Evolutionary conservation across 2,113 vertebrate genomes (phyloP), one percentile per base, ranked within the genome.

Genomic region (Chionis minor): DNA sequence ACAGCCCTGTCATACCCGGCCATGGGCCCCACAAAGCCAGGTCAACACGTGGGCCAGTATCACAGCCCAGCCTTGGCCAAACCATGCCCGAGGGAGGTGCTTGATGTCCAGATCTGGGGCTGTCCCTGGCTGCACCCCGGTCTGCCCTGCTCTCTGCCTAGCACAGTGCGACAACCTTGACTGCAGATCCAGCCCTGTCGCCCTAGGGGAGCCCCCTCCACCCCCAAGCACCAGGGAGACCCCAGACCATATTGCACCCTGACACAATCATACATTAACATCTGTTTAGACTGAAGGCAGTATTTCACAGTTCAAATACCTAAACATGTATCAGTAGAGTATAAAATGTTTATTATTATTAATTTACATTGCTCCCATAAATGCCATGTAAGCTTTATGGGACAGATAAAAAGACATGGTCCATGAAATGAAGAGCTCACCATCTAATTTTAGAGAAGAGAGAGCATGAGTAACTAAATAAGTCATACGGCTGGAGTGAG

Each of bases 371-470:
- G 58, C 73, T 91, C 40, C 56, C 32, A 95, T 92, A 94, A 95
- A 91, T 95, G 86, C 14, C 92, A 79, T 59, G 71, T 83, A 96
- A 91, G 66, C 13, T 95, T 96, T 97, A 95, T 85, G 90, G 62
- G 55, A 94, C n/a, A 95, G 54, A 91, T 92, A 92, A 97, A 97
- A 97, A 85, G 45, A 82, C 81, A 91, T 87, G 74, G 55, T 62
- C 86, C 92, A 87, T 94, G 94, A 97, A 97, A 95, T 95, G 49
- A 94, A 94, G 86, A 96, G 27, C 62, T 96, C 71, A 42, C 70
- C 49, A 73, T 66, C 62, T 87, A 94, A 91, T 95, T 94, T 91
- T 84, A 90, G 55, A 95, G 58, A 74, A 74, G 67, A 71, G 33
- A 89, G 20, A 82, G 42, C 16, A 15, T 12, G 19, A 82, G 40